Base-by-base conservation (phyloP, 2,113 vertebrate species). In the Mus spicilegus region DNA sequence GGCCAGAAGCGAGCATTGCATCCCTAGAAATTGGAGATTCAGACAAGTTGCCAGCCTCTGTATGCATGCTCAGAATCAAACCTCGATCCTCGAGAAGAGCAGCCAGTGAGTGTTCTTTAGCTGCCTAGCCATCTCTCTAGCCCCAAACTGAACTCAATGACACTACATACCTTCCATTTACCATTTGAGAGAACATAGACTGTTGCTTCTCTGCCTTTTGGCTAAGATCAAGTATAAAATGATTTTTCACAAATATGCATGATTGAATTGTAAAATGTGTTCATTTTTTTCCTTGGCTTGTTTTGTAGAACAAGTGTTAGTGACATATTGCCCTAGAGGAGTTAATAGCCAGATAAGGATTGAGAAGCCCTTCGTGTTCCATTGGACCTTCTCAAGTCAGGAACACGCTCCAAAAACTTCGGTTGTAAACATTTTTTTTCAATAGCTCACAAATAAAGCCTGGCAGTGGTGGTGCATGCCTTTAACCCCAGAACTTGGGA, bases 231-330 rank as follows among this genome's bases (percentile, higher is more conserved):
- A 56, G 36, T 73, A 24, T 73, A 39, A 56, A n/a, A 56, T 61
- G 70, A 93, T 58, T 63, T 22, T 91, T 87, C 54, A 49, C 14
- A 87, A 46, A 69, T 73, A 28, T 73, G 12, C 16, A 22, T 49
- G 46, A 88, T 36, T 87, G 24, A 7, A 75, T 88, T 88, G 13
- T 78, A 95, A 95, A 70, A 80, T 86, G 69, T 30, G 36, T 58
- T 49, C 9, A 6, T 65, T 93, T 87, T 26, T 26, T 13, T 0
- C 70, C 63, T 46, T 36, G 67, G 13, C 51, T 90, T 73, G 22
- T 93, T 84, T 87, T 91, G 9, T 51, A 84, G 24, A 82, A 89
- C 58, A 85, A 10, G 61, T 33, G 13, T 87, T 69, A 84, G 28
- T 92, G 65, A 89, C 51, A 7, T 13, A 1, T 51, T 87, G 75